Base-by-base conservation (phyloP, 2,797 vertebrate species). In the Anguilla anguilla region DNA sequence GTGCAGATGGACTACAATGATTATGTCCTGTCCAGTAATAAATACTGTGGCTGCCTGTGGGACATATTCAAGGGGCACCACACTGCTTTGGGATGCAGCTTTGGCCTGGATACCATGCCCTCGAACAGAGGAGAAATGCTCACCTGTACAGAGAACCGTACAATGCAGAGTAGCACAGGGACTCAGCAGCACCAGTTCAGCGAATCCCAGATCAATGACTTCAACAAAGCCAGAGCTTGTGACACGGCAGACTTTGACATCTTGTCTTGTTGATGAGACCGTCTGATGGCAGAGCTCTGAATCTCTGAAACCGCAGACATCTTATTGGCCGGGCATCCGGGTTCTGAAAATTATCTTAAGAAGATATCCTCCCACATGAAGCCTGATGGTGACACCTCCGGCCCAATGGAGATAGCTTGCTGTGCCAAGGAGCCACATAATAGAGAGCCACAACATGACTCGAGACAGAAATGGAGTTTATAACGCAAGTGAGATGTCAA, bases 311-410 rank as follows among this genome's bases (percentile, higher is more conserved):
- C 87, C 89, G 51, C 85, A 86, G 86, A 85, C 87, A 51, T 87
- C 57, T 86, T 87, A 86, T 90, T 82, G 91, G 90, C 92, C 88
- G 88, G 84, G 35, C 92, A 89, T 91, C 74, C 85, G 90, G 89
- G 88, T 89, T 88, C 91, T 84, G 86, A 84, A 92, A 93, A 92
- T 92, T 89, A 94, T 94, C 94, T 92, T 92, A 88, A 89, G 86
- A 88, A 84, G 59, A 91, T 91, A 93, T 94, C 90, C 92, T 87
- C 88, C 85, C 83, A 87, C 79, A 94, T 94, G 91, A 91, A 90
- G 89, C 43, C 61, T 92, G 94, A 95, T 90, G 94, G 90, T 86
- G 94, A 93, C 92, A 91, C 28, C 49, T 55, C 74, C 7, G 59
- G 1, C 4, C 31, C 61, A 7, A 13, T 13, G 43, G 61, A 17